These are phyloP conservation scores for Bathynomus jamesi DNA, from an alignment of 1,140 invertebrate genomes.

Conservation along the genomic window DNA sequence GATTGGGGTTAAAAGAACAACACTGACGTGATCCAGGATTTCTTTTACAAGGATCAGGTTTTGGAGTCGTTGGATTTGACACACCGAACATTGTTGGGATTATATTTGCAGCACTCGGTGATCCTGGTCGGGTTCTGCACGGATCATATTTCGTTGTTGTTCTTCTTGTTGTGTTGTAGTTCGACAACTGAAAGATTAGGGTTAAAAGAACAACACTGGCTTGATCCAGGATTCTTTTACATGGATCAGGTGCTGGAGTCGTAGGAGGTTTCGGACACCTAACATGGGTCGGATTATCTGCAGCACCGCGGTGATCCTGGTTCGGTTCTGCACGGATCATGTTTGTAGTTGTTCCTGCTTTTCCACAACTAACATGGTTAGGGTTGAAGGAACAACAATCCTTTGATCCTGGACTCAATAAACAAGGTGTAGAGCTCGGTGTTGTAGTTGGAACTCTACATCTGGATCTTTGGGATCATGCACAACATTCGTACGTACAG, in stretches of 20 bases:
- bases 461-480: not conserved
- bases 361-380: constrained; percentile 1
- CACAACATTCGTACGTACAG: not conserved
- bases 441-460: not conserved
- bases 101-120: too few relatives aligned
- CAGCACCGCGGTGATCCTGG: constrained; percentile 10
- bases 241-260: constrained; percentile 1
- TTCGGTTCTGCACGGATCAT: not conserved
- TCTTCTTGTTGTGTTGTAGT: not conserved
- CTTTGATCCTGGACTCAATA: not conserved
- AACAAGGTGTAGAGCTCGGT: not conserved
- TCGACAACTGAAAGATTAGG: not conserved
- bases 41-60: constrained; percentile 7
- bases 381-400: constrained; percentile 2
- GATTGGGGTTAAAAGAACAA: not conserved
- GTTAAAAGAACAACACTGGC: constrained; percentile 9
- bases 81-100: too few relatives aligned
- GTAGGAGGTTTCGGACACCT: constrained; percentile 3
- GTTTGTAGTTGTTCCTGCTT: not conserved
- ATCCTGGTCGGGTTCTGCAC: too few relatives aligned
- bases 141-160: not conserved
- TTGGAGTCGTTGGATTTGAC: not conserved
- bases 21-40: constrained; percentile 8
- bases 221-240: constrained; percentile 10
- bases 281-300: not conserved